Conservation (phyloP, 2,888 invertebrate genomes). For the Macrosiphum euphorbiae region DNA sequence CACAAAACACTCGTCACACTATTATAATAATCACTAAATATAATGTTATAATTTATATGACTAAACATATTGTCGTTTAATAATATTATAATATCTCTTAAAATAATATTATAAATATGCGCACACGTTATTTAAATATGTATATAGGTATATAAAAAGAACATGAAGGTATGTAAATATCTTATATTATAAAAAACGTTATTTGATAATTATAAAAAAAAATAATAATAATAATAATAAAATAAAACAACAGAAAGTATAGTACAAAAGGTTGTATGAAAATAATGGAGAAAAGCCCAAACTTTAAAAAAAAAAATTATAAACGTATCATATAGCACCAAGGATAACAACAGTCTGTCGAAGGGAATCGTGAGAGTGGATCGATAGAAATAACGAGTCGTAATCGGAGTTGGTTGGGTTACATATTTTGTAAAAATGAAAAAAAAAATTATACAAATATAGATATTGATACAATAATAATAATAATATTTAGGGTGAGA, state of each 20-base stretch:
- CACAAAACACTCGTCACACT: not conserved
- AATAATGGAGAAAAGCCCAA: constrained; percentile 55
- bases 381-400: constrained; percentile 11
- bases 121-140: constrained; percentile 2
- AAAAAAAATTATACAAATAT: not conserved
- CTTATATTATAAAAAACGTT: constrained; percentile 14
- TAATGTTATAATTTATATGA: not conserved
- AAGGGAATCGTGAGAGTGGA: constrained; percentile 33
- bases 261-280: constrained; percentile 48
- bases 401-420: not conserved
- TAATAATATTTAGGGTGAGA: not conserved
- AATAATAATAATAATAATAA: not conserved
- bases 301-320: constrained; percentile 47
- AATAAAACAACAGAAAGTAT: constrained; percentile 6
- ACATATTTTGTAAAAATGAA: not conserved
- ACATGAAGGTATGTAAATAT: constrained; percentile 24
- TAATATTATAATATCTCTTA: constrained; percentile 5
- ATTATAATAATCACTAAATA: not conserved
- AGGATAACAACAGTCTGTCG: constrained; percentile 63
- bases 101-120: constrained; percentile 38
- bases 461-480: not conserved
- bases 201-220: constrained; percentile 14
- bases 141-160: constrained; percentile 45
- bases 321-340: constrained; percentile 61
- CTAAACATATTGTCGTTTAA: not conserved